Evolutionary conservation across 2,888 invertebrate genomes (phyloP).

Genomic region (Archips xylosteana): DNA sequence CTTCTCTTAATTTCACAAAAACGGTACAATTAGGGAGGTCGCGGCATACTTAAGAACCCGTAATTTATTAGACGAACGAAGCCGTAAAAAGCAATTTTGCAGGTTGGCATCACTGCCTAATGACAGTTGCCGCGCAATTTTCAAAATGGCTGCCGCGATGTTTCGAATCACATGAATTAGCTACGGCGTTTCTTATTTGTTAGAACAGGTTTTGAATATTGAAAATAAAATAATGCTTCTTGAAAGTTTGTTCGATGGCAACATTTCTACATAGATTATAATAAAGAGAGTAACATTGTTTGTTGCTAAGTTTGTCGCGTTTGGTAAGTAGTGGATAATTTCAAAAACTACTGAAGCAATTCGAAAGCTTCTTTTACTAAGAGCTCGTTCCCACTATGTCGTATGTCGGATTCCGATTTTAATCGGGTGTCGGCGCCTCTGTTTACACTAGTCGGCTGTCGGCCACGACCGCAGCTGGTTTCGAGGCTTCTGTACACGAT

Average conservation of each 20-base stretch:
- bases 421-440: too few species aligned
- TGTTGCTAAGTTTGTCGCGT: too few species aligned
- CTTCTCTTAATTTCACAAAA: constrained; percentile 14
- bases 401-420: too few species aligned
- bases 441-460: too few species aligned
- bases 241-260: neutral
- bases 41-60: constrained; percentile 58
- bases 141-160: constrained; percentile 77
- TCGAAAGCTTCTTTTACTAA: too few species aligned
- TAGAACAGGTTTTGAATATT: constrained; percentile 14
- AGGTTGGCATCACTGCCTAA: constrained; percentile 82
- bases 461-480: too few species aligned
- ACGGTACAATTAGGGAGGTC: constrained; percentile 45
- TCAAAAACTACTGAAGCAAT: too few species aligned
- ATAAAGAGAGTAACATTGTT: too few species aligned
- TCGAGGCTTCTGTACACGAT: too few species aligned
- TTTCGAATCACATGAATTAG: constrained; percentile 72
- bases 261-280: neutral
- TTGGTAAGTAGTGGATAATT: too few species aligned
- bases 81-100: constrained; percentile 78
- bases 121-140: constrained; percentile 76
- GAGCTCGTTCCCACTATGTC: too few species aligned
- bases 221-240: neutral
- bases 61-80: constrained; percentile 79
- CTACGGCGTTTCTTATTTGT: constrained; percentile 35